phyloP scores from a whole-genome alignment of 2,797 vertebrate species.

The Paguma larvata region DNA sequence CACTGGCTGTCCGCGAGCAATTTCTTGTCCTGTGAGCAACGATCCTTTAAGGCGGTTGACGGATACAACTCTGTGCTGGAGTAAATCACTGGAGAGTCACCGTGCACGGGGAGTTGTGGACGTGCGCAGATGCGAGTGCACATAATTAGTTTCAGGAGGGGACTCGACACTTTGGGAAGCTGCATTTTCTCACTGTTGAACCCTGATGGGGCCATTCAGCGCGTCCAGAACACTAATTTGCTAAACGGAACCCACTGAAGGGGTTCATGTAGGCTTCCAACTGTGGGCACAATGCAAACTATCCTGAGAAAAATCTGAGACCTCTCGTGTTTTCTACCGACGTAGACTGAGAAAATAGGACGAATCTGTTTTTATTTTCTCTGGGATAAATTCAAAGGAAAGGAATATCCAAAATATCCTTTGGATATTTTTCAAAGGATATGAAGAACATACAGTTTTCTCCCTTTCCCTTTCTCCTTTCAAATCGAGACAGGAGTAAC shows the following conservation, averaged over 20 bases:
- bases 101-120: not conserved
- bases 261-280: not conserved
- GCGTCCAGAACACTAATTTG: not conserved
- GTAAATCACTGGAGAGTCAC: not conserved
- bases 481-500: conserved; percentile 7
- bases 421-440: not conserved
- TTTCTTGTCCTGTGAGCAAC: not conserved
- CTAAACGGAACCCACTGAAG: not conserved
- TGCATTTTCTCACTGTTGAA: not conserved
- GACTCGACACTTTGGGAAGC: not conserved
- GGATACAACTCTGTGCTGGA: not conserved
- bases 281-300: no score
- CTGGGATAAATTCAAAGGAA: not conserved
- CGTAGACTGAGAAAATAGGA: not conserved
- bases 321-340: not conserved
- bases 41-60: not conserved
- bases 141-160: not conserved
- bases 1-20: not conserved
- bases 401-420: no score
- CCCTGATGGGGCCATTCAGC: not conserved
- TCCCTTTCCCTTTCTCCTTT: not conserved
- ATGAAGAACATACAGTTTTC: not conserved
- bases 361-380: not conserved
- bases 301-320: not conserved
- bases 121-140: accelerated